Conservation (phyloP, 1,140 invertebrate species). For the Polypedilum pembai region DNA sequence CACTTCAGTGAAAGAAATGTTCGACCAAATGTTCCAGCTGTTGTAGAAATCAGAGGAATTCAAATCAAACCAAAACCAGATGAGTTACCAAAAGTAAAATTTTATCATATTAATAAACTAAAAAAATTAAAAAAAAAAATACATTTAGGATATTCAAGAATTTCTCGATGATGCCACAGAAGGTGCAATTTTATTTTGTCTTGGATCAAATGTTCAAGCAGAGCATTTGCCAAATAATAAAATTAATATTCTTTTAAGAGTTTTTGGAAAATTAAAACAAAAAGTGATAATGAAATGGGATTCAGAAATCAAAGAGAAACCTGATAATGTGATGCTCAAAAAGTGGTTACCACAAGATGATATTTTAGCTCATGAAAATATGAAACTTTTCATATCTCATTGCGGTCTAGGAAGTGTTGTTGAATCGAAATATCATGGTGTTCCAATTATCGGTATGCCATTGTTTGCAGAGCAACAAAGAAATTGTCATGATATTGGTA, state of each 20-base stretch:
- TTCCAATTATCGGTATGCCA: constrained; percentile 48
- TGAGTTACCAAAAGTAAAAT: constrained; percentile 37
- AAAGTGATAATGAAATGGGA: constrained; percentile 47
- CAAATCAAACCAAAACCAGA: constrained; percentile 39
- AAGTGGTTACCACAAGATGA: constrained; percentile 55
- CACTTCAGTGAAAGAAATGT: constrained; percentile 40
- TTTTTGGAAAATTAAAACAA: constrained; percentile 41
- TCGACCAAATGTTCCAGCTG: constrained; percentile 39
- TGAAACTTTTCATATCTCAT: constrained; percentile 47
- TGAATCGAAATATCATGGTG: constrained; percentile 37
- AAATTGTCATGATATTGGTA: too few species aligned
- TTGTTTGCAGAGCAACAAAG: constrained; percentile 42
- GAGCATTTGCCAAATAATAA: constrained; percentile 20
- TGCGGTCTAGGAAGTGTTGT: constrained; percentile 41
- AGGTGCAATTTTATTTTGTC: constrained; percentile 40
- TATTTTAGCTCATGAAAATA: constrained; percentile 45
- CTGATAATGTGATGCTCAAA: constrained; percentile 46
- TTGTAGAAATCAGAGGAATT: constrained; percentile 44
- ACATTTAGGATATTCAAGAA: constrained; percentile 38
- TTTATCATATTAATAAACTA: too few species aligned
- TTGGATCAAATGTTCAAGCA: constrained; percentile 36
- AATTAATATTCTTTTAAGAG: constrained; percentile 29
- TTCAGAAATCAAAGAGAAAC: constrained; percentile 34
- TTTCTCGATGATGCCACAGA: constrained; percentile 40
- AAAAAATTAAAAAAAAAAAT: too few species aligned